phyloP scores from a whole-genome alignment of 2,888 invertebrate genomes.

The Coremacera marginata region DNA sequence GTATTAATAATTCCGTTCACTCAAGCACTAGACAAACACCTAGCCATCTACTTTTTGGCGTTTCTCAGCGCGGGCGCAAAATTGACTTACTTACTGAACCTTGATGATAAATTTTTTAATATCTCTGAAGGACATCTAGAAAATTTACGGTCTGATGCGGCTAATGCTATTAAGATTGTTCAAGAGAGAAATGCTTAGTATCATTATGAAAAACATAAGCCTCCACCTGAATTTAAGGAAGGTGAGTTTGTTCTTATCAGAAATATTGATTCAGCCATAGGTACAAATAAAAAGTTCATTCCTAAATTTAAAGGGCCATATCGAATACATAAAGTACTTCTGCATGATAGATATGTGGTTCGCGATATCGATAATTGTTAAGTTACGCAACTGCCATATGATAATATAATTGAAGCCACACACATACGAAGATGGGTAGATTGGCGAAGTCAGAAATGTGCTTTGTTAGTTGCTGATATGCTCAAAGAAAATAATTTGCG shows the following conservation, averaged over 20 bases:
- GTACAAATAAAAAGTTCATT: conserved; percentile 25
- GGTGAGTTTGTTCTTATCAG: conserved; percentile 1
- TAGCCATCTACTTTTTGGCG: conserved; percentile 17
- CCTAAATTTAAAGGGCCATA: conserved; percentile 19
- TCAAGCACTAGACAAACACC: conserved; percentile 14
- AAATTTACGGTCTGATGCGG: neutral
- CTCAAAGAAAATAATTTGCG: neutral
- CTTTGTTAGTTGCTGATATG: neutral
- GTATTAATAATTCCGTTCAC: conserved; percentile 31
- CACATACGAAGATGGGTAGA: too few relatives aligned
- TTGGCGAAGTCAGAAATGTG: neutral
- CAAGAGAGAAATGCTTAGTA: conserved; percentile 1
- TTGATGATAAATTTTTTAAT: conserved; percentile 16
- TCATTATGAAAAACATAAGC: neutral
- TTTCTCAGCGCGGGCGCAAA: neutral
- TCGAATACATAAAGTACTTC: too few relatives aligned
- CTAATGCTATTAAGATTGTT: neutral
- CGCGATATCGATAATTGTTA: too few relatives aligned
- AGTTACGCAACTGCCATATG: too few relatives aligned
- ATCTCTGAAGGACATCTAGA: neutral
- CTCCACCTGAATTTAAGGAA: neutral
- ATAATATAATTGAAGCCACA: too few relatives aligned
- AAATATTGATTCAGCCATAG: neutral
- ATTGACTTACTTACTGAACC: conserved; percentile 10
- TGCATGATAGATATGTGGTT: too few relatives aligned